These are phyloP conservation scores for Amblyteles armatorius DNA, from an alignment of 2,888 invertebrate species.

Conservation along the genomic window DNA sequence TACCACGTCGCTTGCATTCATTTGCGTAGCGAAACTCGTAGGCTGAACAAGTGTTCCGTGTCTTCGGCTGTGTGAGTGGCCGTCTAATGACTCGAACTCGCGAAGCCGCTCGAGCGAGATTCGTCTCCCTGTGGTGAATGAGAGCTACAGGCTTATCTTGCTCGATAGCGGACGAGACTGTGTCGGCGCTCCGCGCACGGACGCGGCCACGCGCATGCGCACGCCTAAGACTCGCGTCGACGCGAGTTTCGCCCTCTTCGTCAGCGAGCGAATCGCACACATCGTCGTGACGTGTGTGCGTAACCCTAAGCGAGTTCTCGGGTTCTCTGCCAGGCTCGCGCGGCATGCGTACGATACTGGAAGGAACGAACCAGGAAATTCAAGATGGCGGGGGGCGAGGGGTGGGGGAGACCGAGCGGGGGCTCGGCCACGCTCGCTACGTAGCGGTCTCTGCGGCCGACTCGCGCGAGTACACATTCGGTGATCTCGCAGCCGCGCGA, in stretches of 20 bases:
- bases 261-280: background rate
- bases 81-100: constrained; percentile 9
- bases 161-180: background rate
- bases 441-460: constrained; percentile 68
- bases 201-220: background rate
- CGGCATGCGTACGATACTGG: constrained; percentile 26
- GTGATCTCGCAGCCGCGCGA: constrained; percentile 71
- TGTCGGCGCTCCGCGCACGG: background rate
- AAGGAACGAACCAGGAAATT: constrained; percentile 31
- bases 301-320: background rate
- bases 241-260: constrained; percentile 4
- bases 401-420: constrained; percentile 72
- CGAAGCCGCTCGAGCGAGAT: constrained; percentile 19
- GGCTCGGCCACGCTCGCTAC: constrained; percentile 76
- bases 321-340: constrained; percentile 3
- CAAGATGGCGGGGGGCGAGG: constrained; percentile 28
- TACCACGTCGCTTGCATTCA: constrained; percentile 49
- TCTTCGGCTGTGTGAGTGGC: background rate
- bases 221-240: background rate
- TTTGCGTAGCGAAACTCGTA: constrained; percentile 24
- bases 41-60: background rate
- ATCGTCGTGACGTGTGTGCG: background rate
- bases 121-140: constrained; percentile 46
- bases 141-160: background rate
- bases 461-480: constrained; percentile 64